These are phyloP conservation scores for Arothron firmamentum DNA, from an alignment of 2,113 vertebrate genomes.

Conservation along the genomic window DNA sequence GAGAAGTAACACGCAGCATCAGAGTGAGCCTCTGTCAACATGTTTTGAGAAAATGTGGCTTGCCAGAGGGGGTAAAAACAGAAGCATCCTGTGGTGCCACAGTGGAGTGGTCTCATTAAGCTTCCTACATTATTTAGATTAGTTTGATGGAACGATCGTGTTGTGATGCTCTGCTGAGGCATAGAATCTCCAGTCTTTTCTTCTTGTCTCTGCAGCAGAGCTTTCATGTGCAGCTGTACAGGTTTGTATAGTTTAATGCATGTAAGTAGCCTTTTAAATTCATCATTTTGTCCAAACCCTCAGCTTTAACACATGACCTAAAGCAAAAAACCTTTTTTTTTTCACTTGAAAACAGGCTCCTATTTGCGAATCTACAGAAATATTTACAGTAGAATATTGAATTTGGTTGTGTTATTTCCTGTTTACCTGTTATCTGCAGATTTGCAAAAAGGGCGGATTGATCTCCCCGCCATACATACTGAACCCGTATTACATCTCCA, in stretches of 20 bases:
- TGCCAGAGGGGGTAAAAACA: slow-evolving; percentile 3
- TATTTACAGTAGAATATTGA: slow-evolving; percentile 7
- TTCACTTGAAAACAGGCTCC: background rate
- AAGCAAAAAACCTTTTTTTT: too few species aligned
- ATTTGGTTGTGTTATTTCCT: background rate
- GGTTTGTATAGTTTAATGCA: background rate
- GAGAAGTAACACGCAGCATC: background rate
- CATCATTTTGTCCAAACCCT: too few species aligned
- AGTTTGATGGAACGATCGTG: slow-evolving; percentile 43
- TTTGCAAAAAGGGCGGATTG: slow-evolving; percentile 6
- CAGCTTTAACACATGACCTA: background rate
- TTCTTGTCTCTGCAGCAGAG: background rate
- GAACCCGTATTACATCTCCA: slow-evolving; percentile 36
- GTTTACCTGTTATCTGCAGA: background rate
- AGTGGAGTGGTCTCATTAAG: slow-evolving; percentile 40
- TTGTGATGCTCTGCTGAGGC: slow-evolving; percentile 27
- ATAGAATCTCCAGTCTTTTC: slow-evolving; percentile 24
- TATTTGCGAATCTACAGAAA: background rate
- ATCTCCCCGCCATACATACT: slow-evolving; percentile 22
- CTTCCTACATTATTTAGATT: slow-evolving; percentile 56
- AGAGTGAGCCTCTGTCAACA: slow-evolving; percentile 27
- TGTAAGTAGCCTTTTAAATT: too few species aligned
- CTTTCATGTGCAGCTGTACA: background rate
- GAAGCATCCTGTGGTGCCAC: slow-evolving; percentile 7
- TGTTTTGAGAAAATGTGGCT: slow-evolving; percentile 3